Conservation (phyloP, 2,888 invertebrate species). For the Apotomis capreana region DNA sequence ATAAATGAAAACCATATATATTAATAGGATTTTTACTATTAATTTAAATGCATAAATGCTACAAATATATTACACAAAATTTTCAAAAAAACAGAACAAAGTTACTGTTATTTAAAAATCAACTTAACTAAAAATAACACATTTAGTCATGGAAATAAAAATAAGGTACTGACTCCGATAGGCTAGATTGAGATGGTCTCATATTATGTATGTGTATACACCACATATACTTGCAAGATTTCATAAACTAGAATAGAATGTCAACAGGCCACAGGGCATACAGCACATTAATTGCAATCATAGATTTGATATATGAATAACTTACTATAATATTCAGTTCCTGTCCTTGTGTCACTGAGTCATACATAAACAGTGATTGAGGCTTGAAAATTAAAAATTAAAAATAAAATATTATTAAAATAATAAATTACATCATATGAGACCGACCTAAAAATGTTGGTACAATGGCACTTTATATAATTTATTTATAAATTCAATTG, state of each 20-base stretch:
- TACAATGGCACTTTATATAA: conserved; percentile 40
- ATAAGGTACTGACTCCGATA: conserved; percentile 35
- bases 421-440: conserved; percentile 12
- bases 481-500: conserved; percentile 32
- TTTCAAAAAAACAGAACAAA: conserved; percentile 34
- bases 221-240: background rate
- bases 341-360: background rate
- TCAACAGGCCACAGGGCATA: background rate
- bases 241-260: background rate
- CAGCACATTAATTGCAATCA: background rate
- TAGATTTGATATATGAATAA: background rate
- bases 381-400: background rate
- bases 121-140: conserved; percentile 34
- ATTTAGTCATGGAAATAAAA: conserved; percentile 39
- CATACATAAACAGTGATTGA: background rate
- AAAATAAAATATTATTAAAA: conserved; percentile 1
- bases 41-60: conserved; percentile 43
- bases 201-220: conserved; percentile 18
- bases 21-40: conserved; percentile 40
- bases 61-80: conserved; percentile 42
- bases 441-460: conserved; percentile 14
- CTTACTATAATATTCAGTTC: conserved; percentile 11
- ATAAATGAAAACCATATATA: conserved; percentile 31
- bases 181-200: conserved; percentile 13
- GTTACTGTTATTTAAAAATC: conserved; percentile 31